A percentile compares a stretch with the other conserved stretches of the same genome.
Conservation (phyloP, 1,140 invertebrate genomes). For the Saccostrea glomerata region DNA sequence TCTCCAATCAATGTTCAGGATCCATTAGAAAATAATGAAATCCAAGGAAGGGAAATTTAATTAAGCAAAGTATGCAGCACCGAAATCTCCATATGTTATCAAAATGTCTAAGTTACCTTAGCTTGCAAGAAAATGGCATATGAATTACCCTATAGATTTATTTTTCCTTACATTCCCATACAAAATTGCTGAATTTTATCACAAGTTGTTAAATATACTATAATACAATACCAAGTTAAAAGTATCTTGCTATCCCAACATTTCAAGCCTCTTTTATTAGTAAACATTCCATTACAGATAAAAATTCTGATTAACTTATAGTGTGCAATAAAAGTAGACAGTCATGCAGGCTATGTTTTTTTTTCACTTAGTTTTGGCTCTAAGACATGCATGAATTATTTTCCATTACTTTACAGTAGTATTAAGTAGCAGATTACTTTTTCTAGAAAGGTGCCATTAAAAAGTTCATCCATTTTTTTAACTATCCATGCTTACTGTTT, state of each 20-base stretch:
- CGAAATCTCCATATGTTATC: constrained; percentile 15
- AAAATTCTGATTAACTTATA: not conserved
- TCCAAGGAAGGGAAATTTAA: constrained; percentile 32
- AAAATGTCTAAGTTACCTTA: not conserved
- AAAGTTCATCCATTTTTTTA: not conserved
- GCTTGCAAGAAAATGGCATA: constrained; percentile 12
- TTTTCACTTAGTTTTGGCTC: not conserved
- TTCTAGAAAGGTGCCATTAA: not conserved
- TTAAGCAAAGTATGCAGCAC: not conserved
- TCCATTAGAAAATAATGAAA: constrained; percentile 20
- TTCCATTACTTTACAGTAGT: not conserved
- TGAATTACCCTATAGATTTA: not conserved
- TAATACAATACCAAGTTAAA: too few relatives aligned
- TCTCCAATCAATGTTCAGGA: not conserved
- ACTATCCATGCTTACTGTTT: not conserved
- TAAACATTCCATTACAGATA: too few relatives aligned
- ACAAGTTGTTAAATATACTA: too few relatives aligned
- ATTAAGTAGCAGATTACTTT: not conserved
- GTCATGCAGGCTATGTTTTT: not conserved
- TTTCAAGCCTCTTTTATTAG: too few relatives aligned
- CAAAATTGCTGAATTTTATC: not conserved
- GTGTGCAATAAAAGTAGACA: not conserved
- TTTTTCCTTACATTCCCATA: not conserved
- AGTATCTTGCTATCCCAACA: too few relatives aligned
- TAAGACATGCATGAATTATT: not conserved